Conservation (phyloP, 2,888 invertebrate genomes). For the Hirtodrosophila histrioides region DNA sequence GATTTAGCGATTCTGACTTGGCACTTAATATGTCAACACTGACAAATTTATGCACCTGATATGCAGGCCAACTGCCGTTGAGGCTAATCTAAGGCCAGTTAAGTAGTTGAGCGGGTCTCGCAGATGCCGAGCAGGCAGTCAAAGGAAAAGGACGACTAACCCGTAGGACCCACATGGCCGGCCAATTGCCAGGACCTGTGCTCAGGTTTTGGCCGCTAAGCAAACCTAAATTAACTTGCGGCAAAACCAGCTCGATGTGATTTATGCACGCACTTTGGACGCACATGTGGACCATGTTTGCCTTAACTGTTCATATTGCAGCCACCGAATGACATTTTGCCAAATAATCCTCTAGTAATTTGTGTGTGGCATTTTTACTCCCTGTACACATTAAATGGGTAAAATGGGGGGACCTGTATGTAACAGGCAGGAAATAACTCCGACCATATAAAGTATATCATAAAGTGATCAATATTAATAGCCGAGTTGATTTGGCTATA, state of each 20-base stretch:
- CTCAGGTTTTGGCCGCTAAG: background rate
- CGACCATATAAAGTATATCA: too few relatives aligned
- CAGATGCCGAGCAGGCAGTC: conserved; percentile 19
- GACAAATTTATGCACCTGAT: conserved; percentile 67
- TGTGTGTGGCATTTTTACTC: background rate
- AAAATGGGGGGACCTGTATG: too few relatives aligned
- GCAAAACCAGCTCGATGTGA: conserved; percentile 62
- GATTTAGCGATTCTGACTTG: conserved; percentile 3
- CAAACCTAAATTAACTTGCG: conserved; percentile 60
- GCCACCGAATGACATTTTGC: conserved; percentile 32
- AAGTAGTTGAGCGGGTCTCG: conserved; percentile 11
- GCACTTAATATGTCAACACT: conserved; percentile 56
- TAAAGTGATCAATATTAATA: too few relatives aligned
- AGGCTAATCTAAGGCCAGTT: conserved; percentile 23
- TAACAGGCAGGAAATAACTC: too few relatives aligned
- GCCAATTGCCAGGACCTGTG: background rate
- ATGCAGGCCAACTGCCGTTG: conserved; percentile 29
- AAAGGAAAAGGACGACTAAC: background rate
- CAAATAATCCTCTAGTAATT: conserved; percentile 54
- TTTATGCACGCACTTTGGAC: conserved; percentile 54
- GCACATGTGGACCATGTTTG: conserved; percentile 48
- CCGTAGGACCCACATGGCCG: conserved; percentile 3
- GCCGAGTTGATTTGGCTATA: too few relatives aligned
- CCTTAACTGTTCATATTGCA: conserved; percentile 53
- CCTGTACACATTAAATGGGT: background rate